phyloP scores from a whole-genome alignment of 92 coral and sea anemone genomes.

The Bergia puertoricense region DNA sequence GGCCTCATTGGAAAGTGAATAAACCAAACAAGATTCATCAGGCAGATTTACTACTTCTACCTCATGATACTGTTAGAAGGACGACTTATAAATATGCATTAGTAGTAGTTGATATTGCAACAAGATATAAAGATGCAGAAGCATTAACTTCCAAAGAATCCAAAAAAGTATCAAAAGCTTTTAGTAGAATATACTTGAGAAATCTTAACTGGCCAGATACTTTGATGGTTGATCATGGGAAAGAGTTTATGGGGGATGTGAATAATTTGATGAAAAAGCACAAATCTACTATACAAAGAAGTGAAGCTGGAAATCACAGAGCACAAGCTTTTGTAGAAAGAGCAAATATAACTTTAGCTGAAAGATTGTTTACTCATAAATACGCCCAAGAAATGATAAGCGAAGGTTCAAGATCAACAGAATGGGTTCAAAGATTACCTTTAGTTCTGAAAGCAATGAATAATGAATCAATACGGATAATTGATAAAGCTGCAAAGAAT shows the following conservation, averaged over 20 bases:
- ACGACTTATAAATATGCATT: constrained; percentile 24
- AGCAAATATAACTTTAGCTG: constrained; percentile 46
- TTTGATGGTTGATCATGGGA: constrained; percentile 57
- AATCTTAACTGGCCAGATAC: constrained; percentile 52
- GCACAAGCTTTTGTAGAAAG: too few relatives aligned
- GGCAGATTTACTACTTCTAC: too few relatives aligned
- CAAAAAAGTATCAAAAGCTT: constrained; percentile 31
- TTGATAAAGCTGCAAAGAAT: constrained; percentile 39
- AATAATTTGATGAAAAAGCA: constrained; percentile 41
- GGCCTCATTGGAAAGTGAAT: too few relatives aligned
- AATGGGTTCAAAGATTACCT: constrained; percentile 54
- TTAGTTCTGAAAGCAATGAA: constrained; percentile 47
- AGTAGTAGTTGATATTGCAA: constrained; percentile 56
- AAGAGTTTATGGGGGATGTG: constrained; percentile 58
- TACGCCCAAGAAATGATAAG: constrained; percentile 53
- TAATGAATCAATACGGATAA: constrained; percentile 32
- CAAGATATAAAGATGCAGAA: not conserved
- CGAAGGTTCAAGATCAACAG: constrained; percentile 43
- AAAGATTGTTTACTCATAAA: constrained; percentile 14
- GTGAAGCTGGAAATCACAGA: constrained; percentile 47
- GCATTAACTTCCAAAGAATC: too few relatives aligned
- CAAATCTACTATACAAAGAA: constrained; percentile 38
- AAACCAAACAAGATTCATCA: too few relatives aligned
- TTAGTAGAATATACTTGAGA: constrained; percentile 41
- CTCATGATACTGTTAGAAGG: not conserved